Percentiles rank a stretch among this genome's conserved stretches.
phyloP scores from a whole-genome alignment of 2,113 vertebrate genomes.

The Notarius lentiginosus region DNA sequence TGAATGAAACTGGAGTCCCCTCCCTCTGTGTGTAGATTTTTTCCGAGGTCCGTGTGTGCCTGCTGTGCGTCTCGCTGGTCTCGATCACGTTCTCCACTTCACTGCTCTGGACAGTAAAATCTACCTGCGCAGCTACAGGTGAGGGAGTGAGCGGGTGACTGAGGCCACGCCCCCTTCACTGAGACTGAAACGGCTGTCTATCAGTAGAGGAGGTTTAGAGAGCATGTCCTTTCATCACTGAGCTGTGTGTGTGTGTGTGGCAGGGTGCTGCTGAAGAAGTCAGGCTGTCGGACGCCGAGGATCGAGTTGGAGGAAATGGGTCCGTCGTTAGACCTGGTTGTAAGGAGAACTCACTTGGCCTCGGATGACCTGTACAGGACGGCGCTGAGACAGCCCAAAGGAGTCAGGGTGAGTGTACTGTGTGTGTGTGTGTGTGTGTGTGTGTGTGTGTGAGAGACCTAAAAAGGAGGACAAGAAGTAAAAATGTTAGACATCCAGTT shows the following conservation, averaged over 20 bases:
- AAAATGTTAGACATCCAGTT: too few relatives aligned
- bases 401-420: conserved; percentile 78
- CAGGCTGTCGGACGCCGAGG: conserved; percentile 89
- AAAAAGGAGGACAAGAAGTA: too few relatives aligned
- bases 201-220: background rate
- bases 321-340: conserved; percentile 84
- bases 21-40: conserved; percentile 78
- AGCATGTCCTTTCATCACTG: background rate
- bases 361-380: conserved; percentile 92
- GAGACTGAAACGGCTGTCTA: too few relatives aligned
- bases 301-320: conserved; percentile 97
- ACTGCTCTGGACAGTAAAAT: conserved; percentile 87
- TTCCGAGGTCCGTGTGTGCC: conserved; percentile 87
- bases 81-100: conserved; percentile 90
- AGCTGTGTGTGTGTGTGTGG: conserved; percentile 1
- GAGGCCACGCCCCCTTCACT: background rate
- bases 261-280: conserved; percentile 92
- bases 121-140: conserved; percentile 95
- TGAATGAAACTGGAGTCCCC: background rate
- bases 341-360: conserved; percentile 89
- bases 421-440: background rate
- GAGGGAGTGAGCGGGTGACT: conserved; percentile 43
- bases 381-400: conserved; percentile 83
- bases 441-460: background rate
- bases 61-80: conserved; percentile 86